These are phyloP conservation scores for Drosophila affinis DNA, from an alignment of 2,888 invertebrate genomes.

Conservation along the genomic window DNA sequence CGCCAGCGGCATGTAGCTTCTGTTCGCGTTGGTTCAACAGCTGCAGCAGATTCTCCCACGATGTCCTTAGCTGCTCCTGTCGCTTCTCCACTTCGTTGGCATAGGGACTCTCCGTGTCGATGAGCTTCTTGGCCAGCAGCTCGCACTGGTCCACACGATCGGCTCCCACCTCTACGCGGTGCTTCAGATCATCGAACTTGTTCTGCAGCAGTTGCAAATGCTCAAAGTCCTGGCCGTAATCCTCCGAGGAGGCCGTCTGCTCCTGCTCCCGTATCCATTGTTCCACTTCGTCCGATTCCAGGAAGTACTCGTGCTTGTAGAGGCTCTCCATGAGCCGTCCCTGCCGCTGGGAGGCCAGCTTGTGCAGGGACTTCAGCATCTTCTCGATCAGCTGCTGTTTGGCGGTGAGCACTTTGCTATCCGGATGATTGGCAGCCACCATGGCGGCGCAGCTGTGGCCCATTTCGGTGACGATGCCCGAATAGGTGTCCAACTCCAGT, in stretches of 20 bases:
- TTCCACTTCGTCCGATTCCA: constrained; percentile 95
- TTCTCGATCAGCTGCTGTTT: constrained; percentile 91
- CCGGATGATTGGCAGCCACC: constrained; percentile 92
- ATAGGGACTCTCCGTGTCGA: constrained; percentile 93
- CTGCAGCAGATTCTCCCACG: constrained; percentile 94
- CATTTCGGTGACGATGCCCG: constrained; percentile 96
- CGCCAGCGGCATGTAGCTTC: constrained; percentile 95
- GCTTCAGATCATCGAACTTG: constrained; percentile 96
- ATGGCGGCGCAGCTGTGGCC: constrained; percentile 93
- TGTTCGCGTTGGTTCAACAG: constrained; percentile 94
- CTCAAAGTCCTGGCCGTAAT: constrained; percentile 97
- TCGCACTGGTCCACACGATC: constrained; percentile 96
- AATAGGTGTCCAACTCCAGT: constrained; percentile 95
- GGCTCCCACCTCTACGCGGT: constrained; percentile 94
- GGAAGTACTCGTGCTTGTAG: constrained; percentile 94
- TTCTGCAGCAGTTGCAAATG: constrained; percentile 93
- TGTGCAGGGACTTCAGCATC: constrained; percentile 91
- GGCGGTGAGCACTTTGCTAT: constrained; percentile 91
- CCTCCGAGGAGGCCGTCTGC: constrained; percentile 94
- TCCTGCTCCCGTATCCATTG: constrained; percentile 96
- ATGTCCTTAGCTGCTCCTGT: constrained; percentile 93
- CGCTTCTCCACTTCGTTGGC: constrained; percentile 92
- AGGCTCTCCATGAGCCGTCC: constrained; percentile 95
- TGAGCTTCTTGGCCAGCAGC: constrained; percentile 93
- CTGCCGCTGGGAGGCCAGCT: constrained; percentile 91